These are phyloP conservation scores for Myanophis thanlyinensis DNA, from an alignment of 2,113 vertebrate species.

Conservation along the genomic window DNA sequence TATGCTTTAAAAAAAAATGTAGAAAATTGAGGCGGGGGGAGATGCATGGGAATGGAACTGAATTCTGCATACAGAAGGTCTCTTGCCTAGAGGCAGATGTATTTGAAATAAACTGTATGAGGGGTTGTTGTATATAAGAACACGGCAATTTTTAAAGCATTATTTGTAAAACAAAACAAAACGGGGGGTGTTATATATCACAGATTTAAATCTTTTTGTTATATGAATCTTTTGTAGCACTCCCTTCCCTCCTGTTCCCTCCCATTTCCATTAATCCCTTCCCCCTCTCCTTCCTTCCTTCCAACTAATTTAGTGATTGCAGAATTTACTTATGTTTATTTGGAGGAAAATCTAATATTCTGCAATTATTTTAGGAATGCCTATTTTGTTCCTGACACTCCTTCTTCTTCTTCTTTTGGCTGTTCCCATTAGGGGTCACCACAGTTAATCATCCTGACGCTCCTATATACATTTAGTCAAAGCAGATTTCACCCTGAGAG, in stretches of 20 bases:
- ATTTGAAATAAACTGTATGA: background rate
- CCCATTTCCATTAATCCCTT: fast-evolving
- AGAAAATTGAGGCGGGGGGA: background rate
- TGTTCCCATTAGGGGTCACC: too few species aligned
- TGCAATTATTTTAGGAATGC: background rate
- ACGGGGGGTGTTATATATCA: background rate
- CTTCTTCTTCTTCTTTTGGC: too few species aligned
- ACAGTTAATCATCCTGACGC: too few species aligned
- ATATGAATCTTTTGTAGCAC: background rate
- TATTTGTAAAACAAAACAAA: background rate
- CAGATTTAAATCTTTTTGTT: background rate
- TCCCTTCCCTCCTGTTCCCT: background rate
- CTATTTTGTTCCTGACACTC: background rate
- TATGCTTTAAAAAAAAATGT: background rate
- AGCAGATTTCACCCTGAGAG: background rate
- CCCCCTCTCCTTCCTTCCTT: fast-evolving
- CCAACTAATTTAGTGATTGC: background rate
- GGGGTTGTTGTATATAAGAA: background rate
- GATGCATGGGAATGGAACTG: background rate
- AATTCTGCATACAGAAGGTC: background rate
- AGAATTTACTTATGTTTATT: background rate
- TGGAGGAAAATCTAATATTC: background rate
- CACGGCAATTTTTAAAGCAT: background rate
- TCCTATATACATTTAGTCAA: background rate
- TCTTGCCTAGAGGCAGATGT: background rate